Evolutionary conservation across 2,797 vertebrate species (phyloP).

Genomic region (Oreortyx pictus): DNA sequence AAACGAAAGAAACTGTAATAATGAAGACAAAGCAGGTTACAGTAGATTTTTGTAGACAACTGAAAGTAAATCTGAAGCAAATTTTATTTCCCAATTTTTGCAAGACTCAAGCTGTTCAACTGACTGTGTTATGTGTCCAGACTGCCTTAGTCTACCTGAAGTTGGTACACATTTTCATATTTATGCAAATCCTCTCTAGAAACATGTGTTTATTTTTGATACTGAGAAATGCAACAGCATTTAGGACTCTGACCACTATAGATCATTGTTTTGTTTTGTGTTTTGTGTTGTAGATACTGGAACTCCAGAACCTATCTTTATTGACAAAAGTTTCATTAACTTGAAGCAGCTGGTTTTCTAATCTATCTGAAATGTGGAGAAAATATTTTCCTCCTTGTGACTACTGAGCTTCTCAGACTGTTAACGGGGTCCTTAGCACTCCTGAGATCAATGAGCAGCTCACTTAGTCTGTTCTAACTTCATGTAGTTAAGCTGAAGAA

Average conservation of each 20-base stretch:
- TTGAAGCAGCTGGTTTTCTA: background rate
- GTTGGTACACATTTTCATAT: background rate
- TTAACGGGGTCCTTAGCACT: background rate
- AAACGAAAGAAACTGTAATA: background rate
- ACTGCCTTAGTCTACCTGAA: background rate
- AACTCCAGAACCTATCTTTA: background rate
- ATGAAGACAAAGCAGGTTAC: background rate
- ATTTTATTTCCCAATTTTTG: background rate
- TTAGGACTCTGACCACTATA: background rate
- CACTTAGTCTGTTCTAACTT: background rate
- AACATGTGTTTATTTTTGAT: background rate
- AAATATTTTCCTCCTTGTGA: background rate
- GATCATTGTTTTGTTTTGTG: background rate
- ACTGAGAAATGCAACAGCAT: background rate
- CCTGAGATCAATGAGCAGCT: background rate
- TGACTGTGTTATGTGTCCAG: background rate
- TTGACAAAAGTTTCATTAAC: background rate
- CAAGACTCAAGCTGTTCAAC: background rate
- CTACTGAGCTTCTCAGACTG: background rate
- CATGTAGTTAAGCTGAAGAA: background rate
- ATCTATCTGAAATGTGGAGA: background rate
- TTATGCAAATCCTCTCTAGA: background rate
- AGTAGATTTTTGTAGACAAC: background rate
- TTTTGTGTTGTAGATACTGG: background rate
- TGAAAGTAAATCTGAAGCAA: background rate